These are phyloP conservation scores for Drymodes brunneopygia DNA, from an alignment of 2,113 vertebrate species.

Conservation along the genomic window DNA sequence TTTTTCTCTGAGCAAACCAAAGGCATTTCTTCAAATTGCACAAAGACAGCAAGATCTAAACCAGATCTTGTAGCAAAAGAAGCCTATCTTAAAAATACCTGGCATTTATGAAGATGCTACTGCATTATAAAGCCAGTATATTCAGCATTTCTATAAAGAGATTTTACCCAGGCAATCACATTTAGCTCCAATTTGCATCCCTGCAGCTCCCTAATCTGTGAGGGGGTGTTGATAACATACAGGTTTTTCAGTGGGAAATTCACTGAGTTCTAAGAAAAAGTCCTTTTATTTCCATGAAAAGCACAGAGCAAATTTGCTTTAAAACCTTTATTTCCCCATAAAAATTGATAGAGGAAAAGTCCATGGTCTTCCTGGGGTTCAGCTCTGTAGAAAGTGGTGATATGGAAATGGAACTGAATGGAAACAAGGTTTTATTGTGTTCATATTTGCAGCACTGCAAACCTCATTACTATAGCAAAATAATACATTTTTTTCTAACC, in stretches of 20 bases:
- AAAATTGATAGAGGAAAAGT: neutral
- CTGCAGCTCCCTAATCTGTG: neutral
- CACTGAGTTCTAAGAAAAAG: neutral
- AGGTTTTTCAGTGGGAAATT: neutral
- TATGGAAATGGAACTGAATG: neutral
- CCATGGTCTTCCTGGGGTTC: neutral
- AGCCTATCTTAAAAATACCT: neutral
- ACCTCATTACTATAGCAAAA: constrained; percentile 5
- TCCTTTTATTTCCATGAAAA: neutral
- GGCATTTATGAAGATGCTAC: neutral
- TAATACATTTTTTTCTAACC: constrained; percentile 7
- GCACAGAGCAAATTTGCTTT: neutral
- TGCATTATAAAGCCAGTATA: neutral
- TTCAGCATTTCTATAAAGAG: neutral
- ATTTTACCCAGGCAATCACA: neutral
- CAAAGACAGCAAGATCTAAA: neutral
- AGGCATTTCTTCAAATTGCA: neutral
- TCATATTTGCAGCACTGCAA: neutral
- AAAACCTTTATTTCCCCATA: neutral
- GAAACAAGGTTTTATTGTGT: neutral
- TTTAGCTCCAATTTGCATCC: neutral
- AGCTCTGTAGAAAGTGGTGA: neutral
- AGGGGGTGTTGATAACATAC: neutral
- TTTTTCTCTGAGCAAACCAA: neutral
- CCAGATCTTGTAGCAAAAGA: neutral